Base-by-base conservation (phyloP, 64 coral and sea anemone species). In the Exaiptasia diaphana region DNA sequence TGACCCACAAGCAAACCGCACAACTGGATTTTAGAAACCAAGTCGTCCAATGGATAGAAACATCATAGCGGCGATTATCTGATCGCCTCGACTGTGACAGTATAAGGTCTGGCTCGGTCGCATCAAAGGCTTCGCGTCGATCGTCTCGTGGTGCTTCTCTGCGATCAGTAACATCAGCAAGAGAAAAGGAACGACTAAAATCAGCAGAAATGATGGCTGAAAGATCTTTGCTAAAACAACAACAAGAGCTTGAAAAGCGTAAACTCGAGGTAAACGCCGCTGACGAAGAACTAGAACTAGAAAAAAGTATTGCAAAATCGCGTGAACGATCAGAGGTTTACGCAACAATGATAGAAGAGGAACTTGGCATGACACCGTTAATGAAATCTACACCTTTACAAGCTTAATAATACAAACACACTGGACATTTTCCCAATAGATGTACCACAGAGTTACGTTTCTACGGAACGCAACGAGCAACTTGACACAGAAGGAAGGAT, bases 301-400 rank as follows among this genome's bases (percentile, higher is more conserved):
- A 82, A 13, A 69, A 6, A 41, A 48, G 53, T 36, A 70, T 82
- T 50, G 79, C 63, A 10, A 82, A 82, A 4, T 45, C 79, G 36
- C 43, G 67, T 26, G 62, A 42, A 2, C 21, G 79, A 55, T 60
- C 67, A 50, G 69, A 34, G 25, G 63, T 67, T 20, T 81, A 65
- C 17, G 61, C 57, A 30, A 81, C 28, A 44, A 44, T 60, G 49
- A 18, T 41, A 38, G 59, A n/a, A 8, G 37, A 41, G 59, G 75
- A 78, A 60, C 43, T 46, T 46, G 43, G 15, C 5, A 46, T 15
- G 15, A 14, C 58, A 12, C 52, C 25, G 26, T 62, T 30, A 31
- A 62, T 30, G 25, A 14, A 5, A 31, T 62, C 58, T 30, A 62
- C 58, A 62, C 58, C 58, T 14, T 46, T 46, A 46, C 5, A n/a